These are phyloP conservation scores for Rotaria macrura DNA, from an alignment of 2,888 invertebrate genomes.

Conservation along the genomic window DNA sequence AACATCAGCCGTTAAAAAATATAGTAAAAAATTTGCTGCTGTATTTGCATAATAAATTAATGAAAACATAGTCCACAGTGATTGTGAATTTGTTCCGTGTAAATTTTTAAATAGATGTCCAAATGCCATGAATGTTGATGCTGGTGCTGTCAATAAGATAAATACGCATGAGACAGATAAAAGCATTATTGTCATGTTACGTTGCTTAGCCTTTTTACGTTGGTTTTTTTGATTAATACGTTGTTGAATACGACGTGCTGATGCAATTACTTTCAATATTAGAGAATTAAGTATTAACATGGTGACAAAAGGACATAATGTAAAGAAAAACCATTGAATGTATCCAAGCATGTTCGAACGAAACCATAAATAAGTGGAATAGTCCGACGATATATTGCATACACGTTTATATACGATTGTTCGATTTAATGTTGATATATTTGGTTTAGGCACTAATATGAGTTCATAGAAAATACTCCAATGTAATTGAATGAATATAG, in stretches of 20 bases:
- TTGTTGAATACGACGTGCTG: background rate
- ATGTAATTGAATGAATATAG: background rate
- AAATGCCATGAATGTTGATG: background rate
- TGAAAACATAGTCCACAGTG: background rate
- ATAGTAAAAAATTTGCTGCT: background rate
- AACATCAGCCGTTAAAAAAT: background rate
- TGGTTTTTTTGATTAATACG: background rate
- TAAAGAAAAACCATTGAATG: conserved; percentile 4
- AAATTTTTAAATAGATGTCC: background rate
- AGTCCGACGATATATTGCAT: background rate
- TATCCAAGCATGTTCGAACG: background rate
- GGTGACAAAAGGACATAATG: background rate
- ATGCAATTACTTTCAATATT: background rate
- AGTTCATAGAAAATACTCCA: background rate
- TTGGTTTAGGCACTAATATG: background rate
- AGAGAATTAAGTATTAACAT: background rate
- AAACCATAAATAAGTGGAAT: background rate
- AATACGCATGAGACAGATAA: background rate
- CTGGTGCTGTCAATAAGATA: background rate
- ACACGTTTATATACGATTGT: background rate
- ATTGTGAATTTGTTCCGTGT: background rate
- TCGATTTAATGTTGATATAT: background rate
- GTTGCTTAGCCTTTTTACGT: background rate
- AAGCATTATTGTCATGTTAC: background rate
- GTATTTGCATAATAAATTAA: background rate